A percentile compares a stretch with the other conserved stretches of the same genome.
phyloP scores from a whole-genome alignment of 2,888 invertebrate species.

The Lepidochitona cinerea region DNA sequence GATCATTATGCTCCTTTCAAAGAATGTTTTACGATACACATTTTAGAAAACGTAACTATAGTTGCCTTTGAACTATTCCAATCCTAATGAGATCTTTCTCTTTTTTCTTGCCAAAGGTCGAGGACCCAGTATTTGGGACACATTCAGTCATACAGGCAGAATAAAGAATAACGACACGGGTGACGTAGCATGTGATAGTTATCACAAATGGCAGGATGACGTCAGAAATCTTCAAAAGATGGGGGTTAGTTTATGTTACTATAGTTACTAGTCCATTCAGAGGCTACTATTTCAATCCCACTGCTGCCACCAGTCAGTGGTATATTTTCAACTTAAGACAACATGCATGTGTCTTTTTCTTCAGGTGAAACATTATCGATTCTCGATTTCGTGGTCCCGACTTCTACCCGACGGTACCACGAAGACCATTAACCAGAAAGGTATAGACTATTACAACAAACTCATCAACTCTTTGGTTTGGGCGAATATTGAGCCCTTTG shows the following conservation, averaged over 20 bases:
- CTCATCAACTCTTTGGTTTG: conserved; percentile 80
- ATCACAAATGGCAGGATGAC: conserved; percentile 77
- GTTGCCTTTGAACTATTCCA: no score
- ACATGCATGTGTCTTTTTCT: no score
- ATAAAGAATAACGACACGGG: conserved; percentile 74
- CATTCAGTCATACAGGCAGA: conserved; percentile 75
- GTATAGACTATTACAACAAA: conserved; percentile 83
- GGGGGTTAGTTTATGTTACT: conserved; percentile 58
- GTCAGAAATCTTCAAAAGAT: conserved; percentile 74
- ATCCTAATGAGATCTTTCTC: not conserved
- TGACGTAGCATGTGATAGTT: conserved; percentile 78
- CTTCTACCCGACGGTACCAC: conserved; percentile 77
- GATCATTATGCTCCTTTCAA: not conserved
- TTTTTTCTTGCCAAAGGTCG: conserved; percentile 5
- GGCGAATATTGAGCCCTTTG: conserved; percentile 75
- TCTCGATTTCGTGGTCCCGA: conserved; percentile 80
- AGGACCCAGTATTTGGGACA: conserved; percentile 76
- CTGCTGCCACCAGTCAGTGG: no score
- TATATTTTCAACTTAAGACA: no score
- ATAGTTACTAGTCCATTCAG: not conserved
- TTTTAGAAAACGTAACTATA: not conserved
- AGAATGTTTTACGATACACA: not conserved
- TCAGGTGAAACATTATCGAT: conserved; percentile 61
- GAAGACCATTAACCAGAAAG: conserved; percentile 76
- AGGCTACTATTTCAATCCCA: not conserved